phyloP scores from a whole-genome alignment of 2,888 invertebrate genomes.

The Phaonia tiefii region DNA sequence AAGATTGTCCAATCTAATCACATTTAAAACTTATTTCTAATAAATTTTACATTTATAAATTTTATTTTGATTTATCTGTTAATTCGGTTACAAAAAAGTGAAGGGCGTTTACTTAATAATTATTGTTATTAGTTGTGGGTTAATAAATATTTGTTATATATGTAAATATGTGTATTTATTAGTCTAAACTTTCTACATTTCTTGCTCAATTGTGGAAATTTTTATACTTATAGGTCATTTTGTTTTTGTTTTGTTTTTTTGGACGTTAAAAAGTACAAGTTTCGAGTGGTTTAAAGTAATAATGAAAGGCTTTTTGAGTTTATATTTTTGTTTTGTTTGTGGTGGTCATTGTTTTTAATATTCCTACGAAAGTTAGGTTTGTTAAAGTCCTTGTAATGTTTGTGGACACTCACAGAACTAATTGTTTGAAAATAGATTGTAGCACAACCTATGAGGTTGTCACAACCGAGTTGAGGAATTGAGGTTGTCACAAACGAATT shows the following conservation, averaged over 20 bases:
- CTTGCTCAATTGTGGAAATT: constrained; percentile 17
- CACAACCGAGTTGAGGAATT: too few relatives aligned
- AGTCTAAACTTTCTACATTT: constrained; percentile 7
- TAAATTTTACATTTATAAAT: constrained; percentile 35
- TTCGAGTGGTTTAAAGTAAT: constrained; percentile 61
- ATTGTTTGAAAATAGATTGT: too few relatives aligned
- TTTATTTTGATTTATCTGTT: constrained; percentile 46
- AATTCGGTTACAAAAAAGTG: constrained; percentile 45
- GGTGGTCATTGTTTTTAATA: background rate
- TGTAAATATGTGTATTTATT: constrained; percentile 52
- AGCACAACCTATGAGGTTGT: too few relatives aligned
- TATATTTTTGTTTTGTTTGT: constrained; percentile 14
- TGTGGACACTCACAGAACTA: too few relatives aligned
- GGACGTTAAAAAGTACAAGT: constrained; percentile 54
- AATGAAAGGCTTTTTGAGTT: constrained; percentile 57
- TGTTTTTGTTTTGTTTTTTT: constrained; percentile 20
- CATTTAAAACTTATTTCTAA: constrained; percentile 73
- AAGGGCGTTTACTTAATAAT: constrained; percentile 38
- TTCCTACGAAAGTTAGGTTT: too few relatives aligned
- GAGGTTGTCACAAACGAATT: too few relatives aligned
- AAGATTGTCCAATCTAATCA: constrained; percentile 81
- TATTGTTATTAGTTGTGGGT: constrained; percentile 35
- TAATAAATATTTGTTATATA: background rate
- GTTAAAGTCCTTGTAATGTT: too few relatives aligned
- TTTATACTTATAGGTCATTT: constrained; percentile 20